These are phyloP conservation scores for Dioctria linearis DNA, from an alignment of 2,888 invertebrate genomes.

Conservation along the genomic window DNA sequence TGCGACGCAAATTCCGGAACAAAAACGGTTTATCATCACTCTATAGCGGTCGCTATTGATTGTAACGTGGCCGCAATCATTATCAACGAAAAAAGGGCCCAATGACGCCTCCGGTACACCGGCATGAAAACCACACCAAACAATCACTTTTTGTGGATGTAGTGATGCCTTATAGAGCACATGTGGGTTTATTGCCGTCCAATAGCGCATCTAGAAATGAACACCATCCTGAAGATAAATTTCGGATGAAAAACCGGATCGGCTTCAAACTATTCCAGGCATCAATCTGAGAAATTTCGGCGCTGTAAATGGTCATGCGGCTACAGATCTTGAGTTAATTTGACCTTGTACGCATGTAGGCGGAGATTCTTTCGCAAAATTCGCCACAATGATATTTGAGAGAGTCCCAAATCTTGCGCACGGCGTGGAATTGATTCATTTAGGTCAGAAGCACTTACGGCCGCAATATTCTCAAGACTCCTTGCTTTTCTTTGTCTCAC, in stretches of 20 bases:
- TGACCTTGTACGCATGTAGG: neutral
- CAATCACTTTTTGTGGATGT: neutral
- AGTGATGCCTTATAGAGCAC: neutral
- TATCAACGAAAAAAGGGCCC: constrained; percentile 32
- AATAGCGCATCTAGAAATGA: neutral
- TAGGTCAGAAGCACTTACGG: neutral
- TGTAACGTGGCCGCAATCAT: constrained; percentile 3
- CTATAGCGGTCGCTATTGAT: constrained; percentile 40
- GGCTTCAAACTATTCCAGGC: neutral
- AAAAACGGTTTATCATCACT: neutral
- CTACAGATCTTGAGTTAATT: neutral
- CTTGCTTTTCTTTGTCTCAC: neutral
- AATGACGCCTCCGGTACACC: constrained; percentile 43
- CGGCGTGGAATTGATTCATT: neutral
- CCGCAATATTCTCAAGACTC: neutral
- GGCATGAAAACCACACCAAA: constrained; percentile 13
- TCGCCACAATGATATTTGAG: neutral
- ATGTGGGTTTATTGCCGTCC: neutral
- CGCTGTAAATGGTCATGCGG: neutral
- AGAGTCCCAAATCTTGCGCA: neutral
- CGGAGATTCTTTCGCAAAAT: neutral
- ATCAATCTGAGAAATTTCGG: neutral
- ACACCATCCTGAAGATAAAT: too few relatives aligned
- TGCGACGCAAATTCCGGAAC: neutral
- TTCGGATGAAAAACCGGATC: too few relatives aligned